Percentiles rank a stretch among this genome's conserved stretches.
Evolutionary conservation across 2,113 vertebrate genomes (phyloP).

Genomic region (Lamprologus callipterus): DNA sequence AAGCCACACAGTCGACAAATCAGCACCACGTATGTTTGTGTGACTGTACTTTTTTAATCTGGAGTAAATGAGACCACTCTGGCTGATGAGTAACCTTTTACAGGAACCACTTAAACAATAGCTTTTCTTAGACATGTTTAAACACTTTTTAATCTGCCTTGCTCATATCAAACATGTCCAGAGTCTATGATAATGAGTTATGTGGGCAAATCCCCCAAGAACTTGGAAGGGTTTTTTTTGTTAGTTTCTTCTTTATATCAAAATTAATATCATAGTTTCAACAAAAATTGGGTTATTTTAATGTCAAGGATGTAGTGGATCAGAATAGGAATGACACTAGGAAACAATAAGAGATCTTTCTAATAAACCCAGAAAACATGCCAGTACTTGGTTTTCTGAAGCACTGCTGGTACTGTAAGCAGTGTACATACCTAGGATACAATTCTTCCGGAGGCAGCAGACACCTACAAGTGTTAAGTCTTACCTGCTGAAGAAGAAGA

Average conservation of each 20-base stretch:
- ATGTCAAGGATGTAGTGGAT: neutral
- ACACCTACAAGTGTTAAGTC: neutral
- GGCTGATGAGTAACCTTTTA: constrained; percentile 8
- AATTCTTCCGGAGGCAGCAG: neutral
- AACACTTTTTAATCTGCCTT: neutral
- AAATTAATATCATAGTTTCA: neutral
- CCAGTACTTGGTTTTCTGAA: neutral
- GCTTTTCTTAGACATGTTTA: neutral
- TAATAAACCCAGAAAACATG: neutral
- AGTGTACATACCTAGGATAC: neutral
- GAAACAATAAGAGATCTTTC: neutral
- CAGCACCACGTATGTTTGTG: neutral
- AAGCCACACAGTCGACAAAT: neutral
- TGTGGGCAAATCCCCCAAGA: neutral
- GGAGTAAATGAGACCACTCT: neutral
- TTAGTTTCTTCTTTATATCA: neutral
- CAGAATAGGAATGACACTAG: neutral
- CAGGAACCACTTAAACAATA: neutral
- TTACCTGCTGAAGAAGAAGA: neutral
- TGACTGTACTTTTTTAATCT: constrained; percentile 5
- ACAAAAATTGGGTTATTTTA: neutral
- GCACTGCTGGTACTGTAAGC: neutral
- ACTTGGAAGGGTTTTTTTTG: rapidly evolving
- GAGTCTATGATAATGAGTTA: neutral
- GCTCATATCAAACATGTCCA: neutral